Evolutionary conservation across 2,113 vertebrate genomes (phyloP), one percentile per base, ranked within the genome.

Genomic region (Gadus chalcogrammus): DNA sequence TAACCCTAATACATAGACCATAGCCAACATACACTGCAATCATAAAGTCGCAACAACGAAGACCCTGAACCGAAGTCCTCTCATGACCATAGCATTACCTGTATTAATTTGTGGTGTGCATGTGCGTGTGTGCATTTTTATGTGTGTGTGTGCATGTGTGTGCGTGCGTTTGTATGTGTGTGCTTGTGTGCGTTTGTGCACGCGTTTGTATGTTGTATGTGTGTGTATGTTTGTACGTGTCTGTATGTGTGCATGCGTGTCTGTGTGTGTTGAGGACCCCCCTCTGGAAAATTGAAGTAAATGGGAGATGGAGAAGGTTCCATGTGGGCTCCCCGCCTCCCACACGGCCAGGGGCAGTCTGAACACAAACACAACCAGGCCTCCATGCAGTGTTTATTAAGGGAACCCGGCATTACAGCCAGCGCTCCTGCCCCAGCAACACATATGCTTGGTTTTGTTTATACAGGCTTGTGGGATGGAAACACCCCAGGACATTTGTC

Each of bases 291-390:
- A 58, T n/a, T 58, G 55, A 58, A 13, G 55, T 58, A 58, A 48
- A 48, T 48, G 55, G n/a, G n/a, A 58, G 55, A 58, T 58, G 55
- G n/a, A n/a, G 55, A n/a, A 58, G 55, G 55, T 58, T 58, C 42
- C 42, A 48, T 48, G 42, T 9, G 6, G 8, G 42, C 42, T 13
- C 12, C 42, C 42, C 9, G 2, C 42, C 42, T 48, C 42, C 42
- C 8, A 9, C 42, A 9, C 42, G 12, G 9, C 42, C 11, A 7
- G 42, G 31, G 31, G 31, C 31, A 4, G 6, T 48, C 42, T 13
- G 8, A 48, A 48, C 42, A 48, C 42, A 48, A 48, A 12, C 42
- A 48, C 42, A 35, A 35, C 3, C 6, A 35, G 31, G 31, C 31
- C 31, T 35, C 31, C 31, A 48, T 48, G 8, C 42, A 48, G 42